A percentile compares a stretch with the other conserved stretches of the same genome.
These are phyloP conservation scores for Diabrotica balteata DNA, from an alignment of 2,888 invertebrate genomes.

Conservation along the genomic window DNA sequence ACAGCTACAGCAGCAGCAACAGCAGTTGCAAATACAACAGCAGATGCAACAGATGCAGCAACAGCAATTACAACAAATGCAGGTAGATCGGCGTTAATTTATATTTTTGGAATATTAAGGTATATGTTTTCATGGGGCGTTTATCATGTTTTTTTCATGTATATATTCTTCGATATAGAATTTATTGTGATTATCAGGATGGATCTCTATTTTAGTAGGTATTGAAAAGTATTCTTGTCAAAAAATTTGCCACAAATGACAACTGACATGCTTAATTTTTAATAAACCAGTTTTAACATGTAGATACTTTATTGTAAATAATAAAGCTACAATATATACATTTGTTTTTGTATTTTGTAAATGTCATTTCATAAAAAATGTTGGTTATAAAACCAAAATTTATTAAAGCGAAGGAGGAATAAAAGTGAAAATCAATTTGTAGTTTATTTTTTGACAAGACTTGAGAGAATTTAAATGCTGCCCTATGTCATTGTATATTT, in stretches of 20 bases:
- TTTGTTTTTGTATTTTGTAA: no score
- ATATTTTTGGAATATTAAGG: slow-evolving; percentile 10
- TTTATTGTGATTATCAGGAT: slow-evolving; percentile 37
- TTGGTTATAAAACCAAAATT: no score
- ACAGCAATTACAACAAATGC: slow-evolving; percentile 70
- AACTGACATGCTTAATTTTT: no score
- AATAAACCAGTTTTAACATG: no score
- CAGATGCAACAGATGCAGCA: slow-evolving; percentile 64
- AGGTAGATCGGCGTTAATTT: slow-evolving; percentile 65
- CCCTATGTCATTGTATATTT: slow-evolving; percentile 46
- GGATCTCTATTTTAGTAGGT: slow-evolving; percentile 34
- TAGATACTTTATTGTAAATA: no score
- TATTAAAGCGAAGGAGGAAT: no score
- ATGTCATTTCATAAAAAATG: no score
- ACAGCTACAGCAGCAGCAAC: slow-evolving; percentile 62
- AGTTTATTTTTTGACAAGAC: slow-evolving; percentile 34
- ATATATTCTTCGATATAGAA: slow-evolving; percentile 25
- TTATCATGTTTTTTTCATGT: slow-evolving; percentile 19
- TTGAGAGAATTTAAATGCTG: slow-evolving; percentile 38
- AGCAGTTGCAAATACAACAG: slow-evolving; percentile 61
- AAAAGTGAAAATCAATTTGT: not conserved
- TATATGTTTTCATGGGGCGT: slow-evolving; percentile 21
- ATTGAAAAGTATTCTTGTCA: slow-evolving; percentile 28
- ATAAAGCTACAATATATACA: no score
- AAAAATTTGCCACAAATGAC: slow-evolving; percentile 28